Evolutionary conservation across 2,888 invertebrate genomes (phyloP).

Genomic region (Rhaphigaster nebulosa): DNA sequence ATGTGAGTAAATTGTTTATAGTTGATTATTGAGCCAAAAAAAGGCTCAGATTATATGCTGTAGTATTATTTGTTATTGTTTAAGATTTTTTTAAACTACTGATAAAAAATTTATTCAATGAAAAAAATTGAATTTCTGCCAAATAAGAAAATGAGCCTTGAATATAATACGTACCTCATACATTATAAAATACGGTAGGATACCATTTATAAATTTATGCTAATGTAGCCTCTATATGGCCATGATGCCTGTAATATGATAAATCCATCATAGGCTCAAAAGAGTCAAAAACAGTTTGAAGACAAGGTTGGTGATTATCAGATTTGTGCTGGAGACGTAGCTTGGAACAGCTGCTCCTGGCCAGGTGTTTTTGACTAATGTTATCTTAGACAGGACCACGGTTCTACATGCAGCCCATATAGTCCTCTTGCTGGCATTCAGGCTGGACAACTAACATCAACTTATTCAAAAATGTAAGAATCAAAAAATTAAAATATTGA

Average conservation of each 20-base stretch:
- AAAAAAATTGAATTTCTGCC: not conserved
- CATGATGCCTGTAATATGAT: not conserved
- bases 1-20: too few relatives aligned
- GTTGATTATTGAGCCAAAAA: too few relatives aligned
- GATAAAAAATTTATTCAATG: too few relatives aligned
- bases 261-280: not conserved
- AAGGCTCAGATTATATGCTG: too few relatives aligned
- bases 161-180: not conserved
- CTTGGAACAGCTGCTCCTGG: not conserved
- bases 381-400: not conserved
- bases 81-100: too few relatives aligned
- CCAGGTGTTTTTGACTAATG: conserved; percentile 8
- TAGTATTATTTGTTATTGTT: too few relatives aligned
- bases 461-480: too few relatives aligned
- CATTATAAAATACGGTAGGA: not conserved
- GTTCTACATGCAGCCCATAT: not conserved
- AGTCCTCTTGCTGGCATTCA: not conserved
- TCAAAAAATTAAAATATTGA: too few relatives aligned
- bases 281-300: not conserved
- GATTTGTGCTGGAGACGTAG: not conserved
- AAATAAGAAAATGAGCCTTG: not conserved
- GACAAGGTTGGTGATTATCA: not conserved
- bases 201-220: not conserved
- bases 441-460: too few relatives aligned
- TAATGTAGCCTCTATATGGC: not conserved